Conservation (phyloP, 2,797 vertebrate genomes). For the Poecilia picta region DNA sequence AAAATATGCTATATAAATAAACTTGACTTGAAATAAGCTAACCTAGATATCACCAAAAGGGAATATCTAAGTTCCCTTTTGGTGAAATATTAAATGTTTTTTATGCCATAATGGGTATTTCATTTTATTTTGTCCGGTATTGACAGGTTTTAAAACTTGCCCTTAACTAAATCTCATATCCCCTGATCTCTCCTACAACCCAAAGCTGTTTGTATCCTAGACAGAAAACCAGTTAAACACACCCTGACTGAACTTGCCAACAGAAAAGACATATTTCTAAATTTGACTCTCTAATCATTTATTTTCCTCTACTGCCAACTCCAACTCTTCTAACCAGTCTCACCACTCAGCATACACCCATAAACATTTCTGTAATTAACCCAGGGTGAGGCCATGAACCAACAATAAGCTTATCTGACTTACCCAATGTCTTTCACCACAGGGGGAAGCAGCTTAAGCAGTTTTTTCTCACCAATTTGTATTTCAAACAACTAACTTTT, state of each 20-base stretch:
- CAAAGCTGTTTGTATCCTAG: background rate
- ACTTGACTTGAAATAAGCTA: background rate
- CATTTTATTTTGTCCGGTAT: background rate
- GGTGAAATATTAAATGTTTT: background rate
- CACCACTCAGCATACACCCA: background rate
- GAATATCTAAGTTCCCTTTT: too few species aligned
- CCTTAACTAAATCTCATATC: background rate
- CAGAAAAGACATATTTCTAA: background rate
- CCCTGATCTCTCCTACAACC: background rate
- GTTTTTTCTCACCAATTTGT: too few species aligned
- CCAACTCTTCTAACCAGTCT: background rate
- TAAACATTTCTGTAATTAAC: background rate
- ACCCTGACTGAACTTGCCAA: background rate
- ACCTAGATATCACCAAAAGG: background rate
- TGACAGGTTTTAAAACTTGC: background rate
- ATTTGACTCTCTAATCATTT: background rate
- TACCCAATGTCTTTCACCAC: background rate
- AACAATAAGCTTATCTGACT: background rate
- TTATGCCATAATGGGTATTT: background rate
- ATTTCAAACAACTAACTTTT: background rate
- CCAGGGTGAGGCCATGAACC: background rate
- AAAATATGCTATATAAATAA: too few species aligned
- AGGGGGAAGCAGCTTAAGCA: background rate
- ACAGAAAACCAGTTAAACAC: background rate
- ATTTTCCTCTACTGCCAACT: background rate